Percentiles rank a stretch among this genome's conserved stretches.
These are phyloP conservation scores for Pteropus rufus DNA, from an alignment of 2,797 vertebrate genomes.

Conservation along the genomic window DNA sequence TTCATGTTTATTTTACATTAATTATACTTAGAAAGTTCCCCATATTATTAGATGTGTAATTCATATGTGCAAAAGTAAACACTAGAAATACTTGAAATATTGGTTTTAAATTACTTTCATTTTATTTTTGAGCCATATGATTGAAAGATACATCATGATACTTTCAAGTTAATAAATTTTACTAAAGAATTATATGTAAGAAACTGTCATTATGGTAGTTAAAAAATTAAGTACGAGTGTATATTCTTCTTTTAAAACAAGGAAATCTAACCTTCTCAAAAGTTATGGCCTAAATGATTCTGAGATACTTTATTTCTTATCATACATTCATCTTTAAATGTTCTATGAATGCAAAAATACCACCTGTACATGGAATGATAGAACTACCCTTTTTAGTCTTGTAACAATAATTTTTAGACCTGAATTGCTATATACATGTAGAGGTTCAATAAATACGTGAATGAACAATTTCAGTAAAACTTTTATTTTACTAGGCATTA, in stretches of 20 bases:
- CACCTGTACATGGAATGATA: not conserved
- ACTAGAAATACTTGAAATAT: not conserved
- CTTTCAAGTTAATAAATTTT: not conserved
- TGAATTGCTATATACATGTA: not conserved
- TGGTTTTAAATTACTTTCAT: not conserved
- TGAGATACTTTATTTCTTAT: not conserved
- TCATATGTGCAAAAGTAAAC: not conserved
- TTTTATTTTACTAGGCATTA: not conserved
- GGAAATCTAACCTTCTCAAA: not conserved
- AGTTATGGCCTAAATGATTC: not conserved
- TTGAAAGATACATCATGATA: not conserved
- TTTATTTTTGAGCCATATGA: not conserved
- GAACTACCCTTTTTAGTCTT: not conserved
- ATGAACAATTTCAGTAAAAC: not conserved
- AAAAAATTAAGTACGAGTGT: not conserved
- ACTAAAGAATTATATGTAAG: not conserved
- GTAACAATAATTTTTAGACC: not conserved
- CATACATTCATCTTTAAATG: not conserved
- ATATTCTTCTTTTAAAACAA: not conserved
- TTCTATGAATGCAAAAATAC: not conserved
- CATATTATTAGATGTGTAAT: not conserved
- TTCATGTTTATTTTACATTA: not conserved
- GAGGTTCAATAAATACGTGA: not conserved
- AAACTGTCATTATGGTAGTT: not conserved
- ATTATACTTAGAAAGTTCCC: not conserved